Evolutionary conservation across 1,140 invertebrate genomes (phyloP).

Genomic region (Trinorchestia longiramus): DNA sequence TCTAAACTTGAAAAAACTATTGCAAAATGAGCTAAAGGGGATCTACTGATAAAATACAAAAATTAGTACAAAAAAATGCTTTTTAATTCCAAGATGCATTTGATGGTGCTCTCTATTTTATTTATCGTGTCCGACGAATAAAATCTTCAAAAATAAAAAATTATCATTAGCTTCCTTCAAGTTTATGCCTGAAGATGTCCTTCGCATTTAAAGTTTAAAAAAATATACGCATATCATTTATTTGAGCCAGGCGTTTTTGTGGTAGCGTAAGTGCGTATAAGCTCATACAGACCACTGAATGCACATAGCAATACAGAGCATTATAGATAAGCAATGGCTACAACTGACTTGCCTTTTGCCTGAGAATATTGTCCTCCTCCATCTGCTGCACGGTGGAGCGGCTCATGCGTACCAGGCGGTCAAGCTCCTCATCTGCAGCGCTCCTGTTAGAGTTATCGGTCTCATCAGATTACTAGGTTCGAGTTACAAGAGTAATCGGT

Average conservation of each 20-base stretch:
- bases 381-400: conserved; percentile 68
- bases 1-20: too few relatives aligned
- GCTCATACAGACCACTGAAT: too few relatives aligned
- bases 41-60: too few relatives aligned
- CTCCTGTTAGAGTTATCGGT: conserved; percentile 56
- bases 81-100: too few relatives aligned
- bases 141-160: neutral
- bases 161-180: neutral
- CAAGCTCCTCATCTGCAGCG: conserved; percentile 73
- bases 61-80: too few relatives aligned
- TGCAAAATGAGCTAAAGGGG: too few relatives aligned
- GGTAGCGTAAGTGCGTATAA: neutral
- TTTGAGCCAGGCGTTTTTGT: neutral
- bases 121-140: neutral
- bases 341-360: neutral
- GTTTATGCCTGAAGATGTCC: neutral
- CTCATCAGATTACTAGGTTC: neutral
- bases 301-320: neutral
- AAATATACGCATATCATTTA: too few relatives aligned
- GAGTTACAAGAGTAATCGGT: too few relatives aligned
- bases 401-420: conserved; percentile 73
- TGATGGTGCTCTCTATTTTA: too few relatives aligned
- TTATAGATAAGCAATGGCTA: too few relatives aligned
- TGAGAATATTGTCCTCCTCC: conserved; percentile 65
- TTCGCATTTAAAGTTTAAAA: neutral